A percentile compares a stretch with the other conserved stretches of the same genome.
Evolutionary conservation across 2,888 invertebrate genomes (phyloP).

Genomic region (Malthinus flaveolus): DNA sequence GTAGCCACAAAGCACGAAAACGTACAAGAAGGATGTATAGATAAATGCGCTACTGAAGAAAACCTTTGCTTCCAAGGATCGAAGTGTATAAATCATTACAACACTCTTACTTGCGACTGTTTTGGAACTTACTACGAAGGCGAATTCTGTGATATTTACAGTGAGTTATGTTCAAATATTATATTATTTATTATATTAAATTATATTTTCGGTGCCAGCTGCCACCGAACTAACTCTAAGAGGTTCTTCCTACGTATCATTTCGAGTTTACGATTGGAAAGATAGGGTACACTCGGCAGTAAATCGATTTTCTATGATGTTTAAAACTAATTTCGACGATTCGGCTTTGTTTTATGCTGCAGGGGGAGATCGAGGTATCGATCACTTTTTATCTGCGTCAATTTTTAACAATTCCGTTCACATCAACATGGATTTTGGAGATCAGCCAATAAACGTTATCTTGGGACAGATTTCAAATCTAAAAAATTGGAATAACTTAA

Average conservation of each 20-base stretch:
- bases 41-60: slow-evolving; percentile 79
- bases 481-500: slow-evolving; percentile 88
- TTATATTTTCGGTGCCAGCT: slow-evolving; percentile 59
- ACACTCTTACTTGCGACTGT: slow-evolving; percentile 87
- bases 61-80: slow-evolving; percentile 88
- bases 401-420: slow-evolving; percentile 82
- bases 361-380: slow-evolving; percentile 84
- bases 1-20: slow-evolving; percentile 89
- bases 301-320: slow-evolving; percentile 85
- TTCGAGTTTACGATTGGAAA: slow-evolving; percentile 91
- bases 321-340: slow-evolving; percentile 89
- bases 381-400: slow-evolving; percentile 88
- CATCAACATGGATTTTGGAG: slow-evolving; percentile 86
- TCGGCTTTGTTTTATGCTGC: slow-evolving; percentile 92
- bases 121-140: slow-evolving; percentile 92
- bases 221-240: slow-evolving; percentile 84
- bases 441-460: slow-evolving; percentile 70
- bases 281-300: slow-evolving; percentile 86
- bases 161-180: slow-evolving; percentile 62
- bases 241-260: slow-evolving; percentile 91
- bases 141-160: slow-evolving; percentile 87
- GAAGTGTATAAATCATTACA: slow-evolving; percentile 89
- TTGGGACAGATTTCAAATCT: slow-evolving; percentile 72
- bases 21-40: slow-evolving; percentile 85
- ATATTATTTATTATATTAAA: background rate